Base-by-base conservation (phyloP, 2,888 invertebrate genomes). In the Malacosoma neustria region DNA sequence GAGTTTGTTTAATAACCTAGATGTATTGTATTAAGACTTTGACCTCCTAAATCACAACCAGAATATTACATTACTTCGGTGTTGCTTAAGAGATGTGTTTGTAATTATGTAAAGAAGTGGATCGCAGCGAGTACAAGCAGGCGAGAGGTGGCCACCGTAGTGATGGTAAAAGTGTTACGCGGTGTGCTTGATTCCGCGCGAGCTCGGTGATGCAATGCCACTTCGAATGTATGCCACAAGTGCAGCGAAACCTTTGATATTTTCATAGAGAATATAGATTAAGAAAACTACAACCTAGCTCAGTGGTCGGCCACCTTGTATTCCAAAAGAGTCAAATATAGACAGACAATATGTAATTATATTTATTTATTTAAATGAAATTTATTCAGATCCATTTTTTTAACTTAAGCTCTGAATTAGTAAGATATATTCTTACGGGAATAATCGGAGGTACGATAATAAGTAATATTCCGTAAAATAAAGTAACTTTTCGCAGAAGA, bases 121-220 rank as follows among this genome's bases (percentile, higher is more conserved):
- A 72, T 72, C 69, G 68, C 61, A 53, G 56, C 57, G 58, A 62
- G 59, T 54, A 48, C 51, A 72, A 74, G 76, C 72, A 68, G 70
- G 66, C 66, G 65, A 66, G 56, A 67, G 72, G 64, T 55, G 62
- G 62, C 52, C 52, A 31, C 38, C 44, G 44, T 39, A 46, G 73
- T 69, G 72, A 75, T 72, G 72, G 79, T 76, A 79, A 76, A 80
- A 82, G 81, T 84, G 76, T 82, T 81, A 82, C 81, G 71, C 72
- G 66, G 58, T 68, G 80, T 68, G 68, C 81, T 65, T 75, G 69
- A 71, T 77, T 68, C 71, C 55, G 58, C 57, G 58, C 56, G 55
- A 54, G 60, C 56, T 54, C 53, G 48, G 57, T 77, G 71, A 81
- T 71, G 81, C 81, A 80, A 81, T 58, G 41, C 41, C 46, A 37